Conservation (phyloP, 30 jellyfish, hydroid and myxozoan genomes). For the Aurelia aurita complex sp. Pacific region DNA sequence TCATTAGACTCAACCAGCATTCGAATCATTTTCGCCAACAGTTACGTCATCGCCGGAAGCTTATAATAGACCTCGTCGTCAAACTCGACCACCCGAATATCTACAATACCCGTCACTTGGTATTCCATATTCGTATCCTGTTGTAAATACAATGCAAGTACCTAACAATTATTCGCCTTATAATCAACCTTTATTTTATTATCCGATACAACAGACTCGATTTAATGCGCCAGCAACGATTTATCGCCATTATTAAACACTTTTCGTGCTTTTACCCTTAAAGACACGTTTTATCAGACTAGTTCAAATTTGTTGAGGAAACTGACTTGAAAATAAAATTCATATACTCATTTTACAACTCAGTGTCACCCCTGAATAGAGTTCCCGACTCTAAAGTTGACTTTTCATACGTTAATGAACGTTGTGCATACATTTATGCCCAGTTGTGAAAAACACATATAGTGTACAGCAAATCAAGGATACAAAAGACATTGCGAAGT, state of each 20-base stretch:
- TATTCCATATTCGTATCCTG: conserved; percentile 8
- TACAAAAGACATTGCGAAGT: neutral
- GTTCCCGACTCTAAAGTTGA: conserved; percentile 1
- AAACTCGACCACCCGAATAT: conserved; percentile 8
- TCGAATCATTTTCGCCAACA: neutral
- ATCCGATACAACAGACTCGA: conserved; percentile 14
- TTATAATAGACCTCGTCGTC: conserved; percentile 11
- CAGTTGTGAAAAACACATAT: too few species aligned
- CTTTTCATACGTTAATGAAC: neutral
- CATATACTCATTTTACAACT: neutral
- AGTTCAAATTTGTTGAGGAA: neutral
- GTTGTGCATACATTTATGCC: neutral
- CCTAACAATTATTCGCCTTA: conserved; percentile 1
- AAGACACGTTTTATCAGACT: neutral
- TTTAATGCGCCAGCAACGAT: conserved; percentile 1
- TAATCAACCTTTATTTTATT: conserved; percentile 2
- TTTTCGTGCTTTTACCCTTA: neutral
- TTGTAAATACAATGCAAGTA: neutral
- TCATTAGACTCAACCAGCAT: conserved; percentile 2
- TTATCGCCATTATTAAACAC: neutral
- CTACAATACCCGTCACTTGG: conserved; percentile 7
- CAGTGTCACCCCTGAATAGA: neutral
- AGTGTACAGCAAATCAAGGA: neutral
- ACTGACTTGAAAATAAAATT: conserved; percentile 1
- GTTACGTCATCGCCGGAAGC: conserved; percentile 5